Evolutionary conservation across 2,113 vertebrate genomes (phyloP).

Genomic region (Pachyramphus minor): DNA sequence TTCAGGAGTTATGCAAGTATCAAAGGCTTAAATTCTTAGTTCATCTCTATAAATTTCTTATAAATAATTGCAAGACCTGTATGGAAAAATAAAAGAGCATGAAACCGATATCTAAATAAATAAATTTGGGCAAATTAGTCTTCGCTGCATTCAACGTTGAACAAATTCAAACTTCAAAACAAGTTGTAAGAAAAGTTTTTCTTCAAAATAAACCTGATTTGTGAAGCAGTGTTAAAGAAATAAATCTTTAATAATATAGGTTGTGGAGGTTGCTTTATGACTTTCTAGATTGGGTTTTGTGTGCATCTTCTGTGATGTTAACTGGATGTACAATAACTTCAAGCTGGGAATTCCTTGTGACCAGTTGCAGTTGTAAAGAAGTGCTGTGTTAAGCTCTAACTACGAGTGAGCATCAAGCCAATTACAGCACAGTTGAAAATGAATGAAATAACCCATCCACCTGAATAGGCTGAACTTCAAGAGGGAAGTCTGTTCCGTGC

Average conservation of each 20-base stretch:
- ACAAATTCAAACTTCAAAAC: background rate
- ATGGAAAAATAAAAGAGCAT: background rate
- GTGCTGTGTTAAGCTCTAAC: background rate
- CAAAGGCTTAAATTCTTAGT: background rate
- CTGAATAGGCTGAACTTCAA: background rate
- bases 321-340: background rate
- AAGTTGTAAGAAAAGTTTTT: background rate
- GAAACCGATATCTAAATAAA: background rate
- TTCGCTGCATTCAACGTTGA: background rate
- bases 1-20: background rate
- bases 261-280: background rate
- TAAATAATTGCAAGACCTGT: background rate
- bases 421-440: background rate
- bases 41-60: background rate
- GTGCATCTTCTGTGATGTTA: background rate
- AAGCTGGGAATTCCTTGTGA: background rate
- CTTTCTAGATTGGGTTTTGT: background rate
- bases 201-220: background rate
- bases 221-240: background rate
- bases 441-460: background rate
- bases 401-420: background rate
- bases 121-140: background rate
- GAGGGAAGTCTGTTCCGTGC: background rate
- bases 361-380: background rate
- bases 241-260: background rate